Evolutionary conservation across 2,797 vertebrate species (phyloP), one percentile per base, ranked within the genome.

Genomic region (Petrocephalus sullivani): DNA sequence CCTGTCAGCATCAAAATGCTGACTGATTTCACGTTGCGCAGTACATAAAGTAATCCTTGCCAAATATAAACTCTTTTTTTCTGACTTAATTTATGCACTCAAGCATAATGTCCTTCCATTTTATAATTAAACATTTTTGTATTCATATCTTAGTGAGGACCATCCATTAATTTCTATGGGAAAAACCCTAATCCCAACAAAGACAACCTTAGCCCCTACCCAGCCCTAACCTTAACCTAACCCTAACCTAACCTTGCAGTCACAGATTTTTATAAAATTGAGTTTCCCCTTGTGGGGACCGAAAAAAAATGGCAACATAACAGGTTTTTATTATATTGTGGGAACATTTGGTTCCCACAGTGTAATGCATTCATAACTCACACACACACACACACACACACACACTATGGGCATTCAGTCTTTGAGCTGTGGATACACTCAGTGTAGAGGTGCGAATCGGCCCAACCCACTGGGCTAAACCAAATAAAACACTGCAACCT

Each of bases 401-500:
- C 23, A 33, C 28, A 1, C 23, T 49, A 49, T 86, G 8, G 41
- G 2, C n/a, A 49, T n/a, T 82, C 16, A 82, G n/a, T 53, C 19
- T 53, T 21, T 83, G 78, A 7, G n/a, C 46, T 53, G 46, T 21
- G 19, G 7, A 46, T 28, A 75, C 12, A 75, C 71, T 75, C 33
- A 19, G 67, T 37, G 37, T 16, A 28, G 37, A 75, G 33, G 33
- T 75, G 71, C 33, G 5, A 37, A 19, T 41, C 37, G 16, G 41
- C 37, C 37, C 71, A 37, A 41, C 33, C 14, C 71, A 46, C 12
- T 19, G 71, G 16, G 5, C 37, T 14, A 46, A 28, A 87, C 71
- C 71, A 75, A 85, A 89, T 87, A 85, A 87, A 23, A 51, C 7
- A 54, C 87, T 85, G n/a, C 51, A 87, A 56, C 51, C 71, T 23